Conservation (phyloP, 2,888 invertebrate genomes). For the Agonum fuliginosum region DNA sequence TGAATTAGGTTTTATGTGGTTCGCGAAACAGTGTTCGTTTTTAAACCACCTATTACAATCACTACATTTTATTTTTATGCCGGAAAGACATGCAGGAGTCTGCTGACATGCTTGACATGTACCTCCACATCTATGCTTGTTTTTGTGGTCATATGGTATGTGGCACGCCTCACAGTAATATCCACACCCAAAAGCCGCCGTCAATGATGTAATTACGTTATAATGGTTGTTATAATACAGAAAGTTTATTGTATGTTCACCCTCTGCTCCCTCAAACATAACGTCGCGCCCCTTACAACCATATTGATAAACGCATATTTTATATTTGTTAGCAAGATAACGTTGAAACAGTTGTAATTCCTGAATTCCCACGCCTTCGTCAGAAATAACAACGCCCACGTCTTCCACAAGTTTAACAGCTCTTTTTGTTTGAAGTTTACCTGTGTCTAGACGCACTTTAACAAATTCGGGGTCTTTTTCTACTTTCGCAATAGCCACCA, state of each 20-base stretch:
- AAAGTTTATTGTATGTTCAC: conserved; percentile 57
- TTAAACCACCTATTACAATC: conserved; percentile 42
- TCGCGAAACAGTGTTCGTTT: conserved; percentile 23
- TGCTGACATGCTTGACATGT: conserved; percentile 52
- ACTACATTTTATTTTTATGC: not conserved
- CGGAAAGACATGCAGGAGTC: conserved; percentile 48
- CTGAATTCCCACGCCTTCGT: conserved; percentile 46
- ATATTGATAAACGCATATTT: conserved; percentile 59
- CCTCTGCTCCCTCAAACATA: conserved; percentile 54
- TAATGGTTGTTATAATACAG: conserved; percentile 61
- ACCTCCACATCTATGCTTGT: conserved; percentile 58
- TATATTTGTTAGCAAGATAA: conserved; percentile 50
- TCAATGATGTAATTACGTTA: conserved; percentile 59
- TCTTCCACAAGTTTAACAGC: not conserved
- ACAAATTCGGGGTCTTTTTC: conserved; percentile 48
- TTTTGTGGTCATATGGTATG: conserved; percentile 61
- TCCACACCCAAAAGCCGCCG: conserved; percentile 53
- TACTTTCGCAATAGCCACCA: conserved; percentile 56
- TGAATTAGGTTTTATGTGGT: conserved; percentile 22
- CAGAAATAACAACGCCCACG: conserved; percentile 37
- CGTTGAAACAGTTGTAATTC: conserved; percentile 53
- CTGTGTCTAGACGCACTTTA: conserved; percentile 44
- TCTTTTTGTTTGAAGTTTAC: conserved; percentile 13
- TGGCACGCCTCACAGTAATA: conserved; percentile 61
- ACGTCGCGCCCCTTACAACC: conserved; percentile 28